A percentile compares a stretch with the other conserved stretches of the same genome.
These are phyloP conservation scores for Cyphomyrus discorhynchus DNA, from an alignment of 2,113 vertebrate genomes.

Conservation along the genomic window DNA sequence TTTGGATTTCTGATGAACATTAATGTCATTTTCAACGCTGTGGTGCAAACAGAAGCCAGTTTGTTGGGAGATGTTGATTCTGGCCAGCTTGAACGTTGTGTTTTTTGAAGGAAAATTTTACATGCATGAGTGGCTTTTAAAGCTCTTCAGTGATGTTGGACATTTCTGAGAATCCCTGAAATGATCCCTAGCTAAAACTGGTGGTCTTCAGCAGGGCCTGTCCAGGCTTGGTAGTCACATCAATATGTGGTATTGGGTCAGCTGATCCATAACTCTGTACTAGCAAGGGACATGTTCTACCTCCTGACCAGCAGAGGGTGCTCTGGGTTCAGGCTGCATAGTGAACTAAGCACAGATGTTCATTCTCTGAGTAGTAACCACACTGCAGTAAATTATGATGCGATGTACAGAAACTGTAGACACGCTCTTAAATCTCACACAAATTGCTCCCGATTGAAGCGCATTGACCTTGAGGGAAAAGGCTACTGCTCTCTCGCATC, in stretches of 20 bases:
- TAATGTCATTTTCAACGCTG: background rate
- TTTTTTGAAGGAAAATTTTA: background rate
- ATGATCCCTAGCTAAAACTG: background rate
- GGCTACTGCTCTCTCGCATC: conserved; percentile 25
- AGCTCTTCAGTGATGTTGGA: background rate
- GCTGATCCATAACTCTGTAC: too few relatives aligned
- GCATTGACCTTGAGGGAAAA: conserved; percentile 43
- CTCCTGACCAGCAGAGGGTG: conserved; percentile 43
- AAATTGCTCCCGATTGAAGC: conserved; percentile 10
- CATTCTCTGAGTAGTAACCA: background rate
- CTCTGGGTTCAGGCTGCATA: conserved; percentile 14
- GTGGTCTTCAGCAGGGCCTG: background rate
- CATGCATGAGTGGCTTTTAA: background rate
- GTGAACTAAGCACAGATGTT: background rate
- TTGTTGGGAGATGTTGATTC: background rate
- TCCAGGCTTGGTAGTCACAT: background rate
- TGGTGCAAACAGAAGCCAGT: background rate
- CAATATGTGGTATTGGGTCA: background rate
- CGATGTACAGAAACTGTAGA: background rate
- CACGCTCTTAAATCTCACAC: conserved; percentile 35
- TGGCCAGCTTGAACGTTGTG: background rate
- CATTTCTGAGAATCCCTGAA: background rate
- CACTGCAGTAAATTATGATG: conserved; percentile 12
- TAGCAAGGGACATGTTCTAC: background rate
- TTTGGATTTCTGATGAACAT: background rate